Conservation (phyloP, 2,888 invertebrate genomes). For the Lymantria dispar region DNA sequence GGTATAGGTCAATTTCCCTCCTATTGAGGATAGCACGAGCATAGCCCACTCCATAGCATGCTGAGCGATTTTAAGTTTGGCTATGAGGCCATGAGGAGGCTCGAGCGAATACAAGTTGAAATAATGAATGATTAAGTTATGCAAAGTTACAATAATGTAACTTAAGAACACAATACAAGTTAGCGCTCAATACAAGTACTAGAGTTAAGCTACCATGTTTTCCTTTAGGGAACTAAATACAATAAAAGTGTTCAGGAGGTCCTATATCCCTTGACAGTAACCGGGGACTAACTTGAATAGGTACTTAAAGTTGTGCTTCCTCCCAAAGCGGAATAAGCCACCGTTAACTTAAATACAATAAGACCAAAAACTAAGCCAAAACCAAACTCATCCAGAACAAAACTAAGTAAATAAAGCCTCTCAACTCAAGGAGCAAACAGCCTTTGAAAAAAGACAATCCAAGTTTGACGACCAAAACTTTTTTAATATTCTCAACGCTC, state of each 20-base stretch:
- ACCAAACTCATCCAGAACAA: conserved; percentile 29
- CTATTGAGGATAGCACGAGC: no score
- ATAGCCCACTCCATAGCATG: no score
- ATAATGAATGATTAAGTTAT: no score
- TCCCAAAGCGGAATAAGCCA: conserved; percentile 2
- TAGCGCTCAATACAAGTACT: neutral
- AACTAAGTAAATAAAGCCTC: conserved; percentile 42
- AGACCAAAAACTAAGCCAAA: conserved; percentile 23
- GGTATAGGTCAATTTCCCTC: no score
- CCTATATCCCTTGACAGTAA: neutral
- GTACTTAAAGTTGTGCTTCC: neutral
- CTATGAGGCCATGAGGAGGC: no score
- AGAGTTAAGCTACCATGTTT: neutral
- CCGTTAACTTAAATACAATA: conserved; percentile 32
- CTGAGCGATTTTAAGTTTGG: no score
- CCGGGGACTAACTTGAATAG: neutral
- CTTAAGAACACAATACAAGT: no score
- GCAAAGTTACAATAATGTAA: no score
- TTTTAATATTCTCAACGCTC: conserved; percentile 80
- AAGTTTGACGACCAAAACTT: conserved; percentile 72
- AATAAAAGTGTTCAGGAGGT: neutral
- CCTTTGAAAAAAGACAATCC: conserved; percentile 76
- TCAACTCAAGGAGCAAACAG: conserved; percentile 53
- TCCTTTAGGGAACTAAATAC: neutral
- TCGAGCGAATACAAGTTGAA: no score